Evolutionary conservation across 2,113 vertebrate genomes (phyloP).

Genomic region (Leptobrachium leishanense): DNA sequence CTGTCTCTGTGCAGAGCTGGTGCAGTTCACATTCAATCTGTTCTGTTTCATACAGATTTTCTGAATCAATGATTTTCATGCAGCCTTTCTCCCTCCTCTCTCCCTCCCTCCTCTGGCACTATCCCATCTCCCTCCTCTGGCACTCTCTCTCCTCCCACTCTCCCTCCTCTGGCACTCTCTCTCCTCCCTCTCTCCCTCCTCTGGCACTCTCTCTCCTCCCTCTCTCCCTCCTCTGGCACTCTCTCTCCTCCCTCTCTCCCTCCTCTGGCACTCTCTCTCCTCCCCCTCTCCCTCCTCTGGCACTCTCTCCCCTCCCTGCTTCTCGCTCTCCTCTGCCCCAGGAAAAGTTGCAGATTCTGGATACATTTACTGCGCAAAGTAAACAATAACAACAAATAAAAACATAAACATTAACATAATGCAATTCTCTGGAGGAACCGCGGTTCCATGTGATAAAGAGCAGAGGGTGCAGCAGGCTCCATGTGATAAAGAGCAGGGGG

Average conservation of each 20-base stretch:
- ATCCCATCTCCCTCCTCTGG: not conserved
- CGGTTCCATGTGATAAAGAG: too few species aligned
- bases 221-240: not conserved
- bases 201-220: not conserved
- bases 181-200: not conserved
- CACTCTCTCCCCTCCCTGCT: not conserved
- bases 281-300: not conserved
- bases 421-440: too few species aligned
- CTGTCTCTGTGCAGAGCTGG: not conserved
- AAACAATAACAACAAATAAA: too few species aligned
- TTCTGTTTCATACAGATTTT: not conserved
- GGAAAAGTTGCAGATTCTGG: too few species aligned
- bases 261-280: not conserved
- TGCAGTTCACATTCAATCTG: not conserved
- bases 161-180: not conserved
- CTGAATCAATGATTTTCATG: slow-evolving; percentile 14
- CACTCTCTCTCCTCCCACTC: not conserved
- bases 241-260: not conserved
- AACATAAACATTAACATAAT: too few species aligned
- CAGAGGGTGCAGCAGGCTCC: too few species aligned
- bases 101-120: not conserved
- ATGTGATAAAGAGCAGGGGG: too few species aligned
- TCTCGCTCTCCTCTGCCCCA: not conserved
- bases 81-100: not conserved
- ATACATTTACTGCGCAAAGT: too few species aligned